Conservation (phyloP, 2,113 vertebrate species). For the Thymallus thymallus region DNA sequence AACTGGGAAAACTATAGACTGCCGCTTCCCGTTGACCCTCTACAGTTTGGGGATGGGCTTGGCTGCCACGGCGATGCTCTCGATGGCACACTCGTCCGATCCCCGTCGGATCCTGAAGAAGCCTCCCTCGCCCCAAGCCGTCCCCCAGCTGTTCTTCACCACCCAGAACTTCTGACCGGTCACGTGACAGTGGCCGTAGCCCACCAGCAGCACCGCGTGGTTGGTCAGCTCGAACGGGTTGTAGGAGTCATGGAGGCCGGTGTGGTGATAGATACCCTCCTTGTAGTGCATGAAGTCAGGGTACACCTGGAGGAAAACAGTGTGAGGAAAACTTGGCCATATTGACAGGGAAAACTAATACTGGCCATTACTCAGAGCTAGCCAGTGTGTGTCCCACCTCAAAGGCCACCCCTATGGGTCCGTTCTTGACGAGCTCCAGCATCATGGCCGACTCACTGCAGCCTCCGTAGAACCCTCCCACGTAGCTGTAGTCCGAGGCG, state of each 20-base stretch:
- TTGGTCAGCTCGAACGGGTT: constrained; percentile 96
- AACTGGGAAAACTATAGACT: neutral
- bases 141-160: constrained; percentile 97
- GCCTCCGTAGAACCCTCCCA: constrained; percentile 93
- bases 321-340: too few relatives aligned
- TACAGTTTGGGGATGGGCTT: constrained; percentile 83
- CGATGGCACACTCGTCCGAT: constrained; percentile 87
- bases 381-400: constrained; percentile 62
- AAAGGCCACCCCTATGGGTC: constrained; percentile 87
- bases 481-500: constrained; percentile 84
- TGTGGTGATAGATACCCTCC: constrained; percentile 91
- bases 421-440: constrained; percentile 82
- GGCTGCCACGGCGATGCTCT: constrained; percentile 88
- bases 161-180: constrained; percentile 88
- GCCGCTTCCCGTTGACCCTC: neutral
- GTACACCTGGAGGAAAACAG: constrained; percentile 70
- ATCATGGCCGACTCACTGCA: constrained; percentile 93
- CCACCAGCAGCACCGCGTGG: constrained; percentile 91
- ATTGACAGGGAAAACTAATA: too few relatives aligned
- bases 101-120: constrained; percentile 94
- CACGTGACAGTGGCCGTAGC: constrained; percentile 80
- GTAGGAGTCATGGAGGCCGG: constrained; percentile 77
- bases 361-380: too few relatives aligned
- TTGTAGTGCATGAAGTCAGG: constrained; percentile 85
- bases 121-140: constrained; percentile 84